phyloP scores from a whole-genome alignment of 2,888 invertebrate species.

The Esperia sulphurella region DNA sequence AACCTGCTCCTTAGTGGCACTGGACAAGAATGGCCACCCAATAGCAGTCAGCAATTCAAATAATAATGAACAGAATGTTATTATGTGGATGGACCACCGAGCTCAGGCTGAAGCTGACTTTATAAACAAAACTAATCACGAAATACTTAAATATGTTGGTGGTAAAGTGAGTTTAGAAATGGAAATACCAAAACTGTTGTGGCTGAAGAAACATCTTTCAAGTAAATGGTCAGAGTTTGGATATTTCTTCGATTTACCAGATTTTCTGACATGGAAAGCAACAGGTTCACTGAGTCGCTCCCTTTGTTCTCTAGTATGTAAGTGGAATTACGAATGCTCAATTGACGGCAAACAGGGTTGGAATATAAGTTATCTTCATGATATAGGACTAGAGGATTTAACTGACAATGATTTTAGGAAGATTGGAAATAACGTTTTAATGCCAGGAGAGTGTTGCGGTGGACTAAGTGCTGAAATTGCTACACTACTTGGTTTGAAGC shows the following conservation, averaged over 20 bases:
- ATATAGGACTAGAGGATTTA: constrained; percentile 88
- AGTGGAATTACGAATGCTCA: constrained; percentile 93
- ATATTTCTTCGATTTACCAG: constrained; percentile 94
- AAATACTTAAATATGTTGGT: constrained; percentile 91
- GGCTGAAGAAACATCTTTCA: constrained; percentile 89
- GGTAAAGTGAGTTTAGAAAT: constrained; percentile 97
- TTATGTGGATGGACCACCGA: constrained; percentile 96
- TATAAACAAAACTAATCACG: constrained; percentile 88
- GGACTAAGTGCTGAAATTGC: constrained; percentile 84
- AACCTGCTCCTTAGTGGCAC: constrained; percentile 93
- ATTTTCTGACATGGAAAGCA: constrained; percentile 95
- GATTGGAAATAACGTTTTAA: constrained; percentile 83
- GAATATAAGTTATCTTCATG: constrained; percentile 84
- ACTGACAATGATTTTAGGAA: constrained; percentile 81
- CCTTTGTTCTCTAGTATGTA: constrained; percentile 94
- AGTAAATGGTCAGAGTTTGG: constrained; percentile 85
- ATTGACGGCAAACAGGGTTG: constrained; percentile 81
- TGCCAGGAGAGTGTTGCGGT: constrained; percentile 87
- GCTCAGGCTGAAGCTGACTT: constrained; percentile 87
- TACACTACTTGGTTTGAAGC: constrained; percentile 81
- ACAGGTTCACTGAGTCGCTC: constrained; percentile 89
- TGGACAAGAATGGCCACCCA: constrained; percentile 85
- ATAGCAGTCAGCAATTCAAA: constrained; percentile 84
- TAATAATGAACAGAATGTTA: constrained; percentile 86
- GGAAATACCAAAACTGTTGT: constrained; percentile 96